phyloP scores from a whole-genome alignment of 2,113 vertebrate species.

The Malurus melanocephalus region DNA sequence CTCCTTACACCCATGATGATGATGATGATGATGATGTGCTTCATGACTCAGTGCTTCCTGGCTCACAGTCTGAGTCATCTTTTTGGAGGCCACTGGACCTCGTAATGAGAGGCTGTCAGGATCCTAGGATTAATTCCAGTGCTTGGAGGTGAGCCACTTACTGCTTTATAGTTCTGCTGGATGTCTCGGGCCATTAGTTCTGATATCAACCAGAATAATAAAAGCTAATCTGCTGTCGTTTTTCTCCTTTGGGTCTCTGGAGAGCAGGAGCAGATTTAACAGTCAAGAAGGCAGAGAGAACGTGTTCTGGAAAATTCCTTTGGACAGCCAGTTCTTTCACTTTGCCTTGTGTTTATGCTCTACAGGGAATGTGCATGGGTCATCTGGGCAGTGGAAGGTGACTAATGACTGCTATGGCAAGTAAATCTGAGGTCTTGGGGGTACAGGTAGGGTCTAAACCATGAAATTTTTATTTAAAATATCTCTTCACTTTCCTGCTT shows the following conservation, averaged over 20 bases:
- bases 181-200: constrained; percentile 27
- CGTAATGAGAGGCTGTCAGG: not conserved
- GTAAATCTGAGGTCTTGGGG: not conserved
- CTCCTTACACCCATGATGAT: rapidly evolving
- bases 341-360: not conserved
- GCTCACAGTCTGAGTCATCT: not conserved
- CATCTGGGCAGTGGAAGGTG: not conserved
- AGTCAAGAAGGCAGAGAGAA: not conserved
- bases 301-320: not conserved
- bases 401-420: not conserved
- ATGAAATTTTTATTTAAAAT: not conserved
- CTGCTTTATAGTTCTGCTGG: not conserved
- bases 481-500: not conserved
- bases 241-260: not conserved
- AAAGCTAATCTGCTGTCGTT: not conserved
- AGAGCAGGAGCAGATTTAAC: not conserved
- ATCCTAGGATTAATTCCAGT: not conserved
- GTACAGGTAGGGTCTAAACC: not conserved
- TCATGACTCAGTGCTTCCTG: not conserved
- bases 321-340: not conserved
- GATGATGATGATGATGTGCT: not conserved
- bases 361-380: not conserved
- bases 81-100: not conserved
- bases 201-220: constrained; percentile 16
- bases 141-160: constrained; percentile 7